Evolutionary conservation across 1,140 invertebrate genomes (phyloP).

Genomic region (Euwallacea similis): DNA sequence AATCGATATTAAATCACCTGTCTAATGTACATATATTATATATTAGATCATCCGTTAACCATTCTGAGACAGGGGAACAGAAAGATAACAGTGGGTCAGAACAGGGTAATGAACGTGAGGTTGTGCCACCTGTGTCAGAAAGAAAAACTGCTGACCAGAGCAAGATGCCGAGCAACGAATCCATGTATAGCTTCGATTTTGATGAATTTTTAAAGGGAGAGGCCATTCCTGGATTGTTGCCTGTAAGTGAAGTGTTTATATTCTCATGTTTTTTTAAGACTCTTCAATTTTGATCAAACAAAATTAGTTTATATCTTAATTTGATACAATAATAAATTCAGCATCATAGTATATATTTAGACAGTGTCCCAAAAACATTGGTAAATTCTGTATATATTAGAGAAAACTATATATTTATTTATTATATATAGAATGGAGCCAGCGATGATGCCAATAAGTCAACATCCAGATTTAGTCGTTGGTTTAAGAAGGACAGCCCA

Average conservation of each 20-base stretch:
- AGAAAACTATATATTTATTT: background rate
- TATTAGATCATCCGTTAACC: no score
- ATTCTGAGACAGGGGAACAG: no score
- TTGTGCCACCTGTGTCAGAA: no score
- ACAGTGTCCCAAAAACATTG: no score
- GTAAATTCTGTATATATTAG: background rate
- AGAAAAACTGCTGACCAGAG: no score
- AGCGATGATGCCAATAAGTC: constrained; percentile 55
- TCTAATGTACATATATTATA: no score
- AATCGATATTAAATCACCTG: no score
- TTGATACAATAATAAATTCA: background rate
- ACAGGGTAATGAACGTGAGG: no score
- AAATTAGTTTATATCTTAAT: background rate
- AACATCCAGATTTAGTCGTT: constrained; percentile 63
- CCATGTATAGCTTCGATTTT: constrained; percentile 56
- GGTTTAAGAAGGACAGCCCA: constrained; percentile 61
- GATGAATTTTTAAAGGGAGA: constrained; percentile 73
- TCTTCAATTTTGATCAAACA: background rate
- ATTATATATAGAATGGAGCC: constrained; percentile 57
- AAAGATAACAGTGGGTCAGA: no score
- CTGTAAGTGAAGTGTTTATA: constrained; percentile 53
- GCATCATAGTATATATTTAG: background rate
- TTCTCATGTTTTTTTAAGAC: background rate
- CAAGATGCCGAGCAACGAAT: no score
- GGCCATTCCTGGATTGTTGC: constrained; percentile 60